These are phyloP conservation scores for Cyphomyrus discorhynchus DNA, from an alignment of 2,113 vertebrate species.

Conservation along the genomic window DNA sequence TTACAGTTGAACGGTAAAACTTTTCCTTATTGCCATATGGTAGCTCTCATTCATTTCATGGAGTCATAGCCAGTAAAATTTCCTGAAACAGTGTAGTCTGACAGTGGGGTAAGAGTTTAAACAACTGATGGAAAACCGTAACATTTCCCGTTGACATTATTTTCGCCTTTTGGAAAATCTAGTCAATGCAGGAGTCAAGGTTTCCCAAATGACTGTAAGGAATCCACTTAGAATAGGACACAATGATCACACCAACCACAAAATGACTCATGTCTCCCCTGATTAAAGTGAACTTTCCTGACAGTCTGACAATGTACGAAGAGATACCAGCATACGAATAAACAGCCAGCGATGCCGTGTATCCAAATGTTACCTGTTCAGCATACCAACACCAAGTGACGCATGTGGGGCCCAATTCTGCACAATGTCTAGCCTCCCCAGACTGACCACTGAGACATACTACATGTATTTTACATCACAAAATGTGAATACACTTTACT, in stretches of 20 bases:
- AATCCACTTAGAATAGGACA: not conserved
- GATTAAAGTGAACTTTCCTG: not conserved
- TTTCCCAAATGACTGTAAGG: not conserved
- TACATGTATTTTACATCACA: not conserved
- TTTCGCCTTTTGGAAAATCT: not conserved
- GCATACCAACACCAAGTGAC: not conserved
- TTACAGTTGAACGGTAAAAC: not conserved
- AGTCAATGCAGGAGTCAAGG: not conserved
- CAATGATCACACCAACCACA: not conserved
- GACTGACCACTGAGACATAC: not conserved
- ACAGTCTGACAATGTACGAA: not conserved
- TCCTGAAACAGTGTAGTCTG: not conserved
- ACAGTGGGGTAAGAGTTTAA: not conserved
- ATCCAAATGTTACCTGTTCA: not conserved
- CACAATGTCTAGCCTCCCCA: not conserved
- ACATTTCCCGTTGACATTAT: not conserved
- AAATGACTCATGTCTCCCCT: not conserved
- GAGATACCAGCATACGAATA: not conserved
- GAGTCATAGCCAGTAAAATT: not conserved
- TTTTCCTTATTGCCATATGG: not conserved
- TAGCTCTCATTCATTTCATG: not conserved
- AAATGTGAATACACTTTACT: not conserved
- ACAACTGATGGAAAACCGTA: not conserved
- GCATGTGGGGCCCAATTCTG: not conserved
- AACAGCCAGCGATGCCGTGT: not conserved